Evolutionary conservation across 2,113 vertebrate species (phyloP).

Genomic region (Eleginops maclovinus): DNA sequence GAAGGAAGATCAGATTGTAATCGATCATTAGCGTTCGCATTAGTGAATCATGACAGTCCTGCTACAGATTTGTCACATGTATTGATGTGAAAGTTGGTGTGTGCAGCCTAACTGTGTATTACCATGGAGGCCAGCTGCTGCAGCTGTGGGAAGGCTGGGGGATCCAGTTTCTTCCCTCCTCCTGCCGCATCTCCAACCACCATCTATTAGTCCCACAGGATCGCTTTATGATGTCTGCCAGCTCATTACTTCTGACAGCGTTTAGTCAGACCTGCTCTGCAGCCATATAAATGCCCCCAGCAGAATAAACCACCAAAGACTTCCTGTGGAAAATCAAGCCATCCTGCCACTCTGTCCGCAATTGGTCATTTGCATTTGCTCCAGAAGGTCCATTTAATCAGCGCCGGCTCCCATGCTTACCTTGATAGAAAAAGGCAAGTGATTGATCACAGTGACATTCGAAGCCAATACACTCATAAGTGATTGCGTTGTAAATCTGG

Average conservation of each 20-base stretch:
- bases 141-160: constrained; percentile 53
- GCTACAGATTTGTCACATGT: constrained; percentile 37
- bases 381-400: constrained; percentile 87
- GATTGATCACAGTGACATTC: constrained; percentile 82
- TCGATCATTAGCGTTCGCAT: constrained; percentile 25
- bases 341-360: constrained; percentile 66
- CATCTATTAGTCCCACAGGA: constrained; percentile 82
- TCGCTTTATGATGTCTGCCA: constrained; percentile 86
- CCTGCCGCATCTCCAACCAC: constrained; percentile 78
- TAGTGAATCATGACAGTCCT: constrained; percentile 28
- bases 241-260: constrained; percentile 86
- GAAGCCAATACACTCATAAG: constrained; percentile 83
- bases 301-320: constrained; percentile 80
- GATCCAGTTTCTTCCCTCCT: constrained; percentile 78
- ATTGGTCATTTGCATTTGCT: constrained; percentile 85
- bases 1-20: constrained; percentile 26
- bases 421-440: constrained; percentile 82
- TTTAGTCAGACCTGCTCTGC: constrained; percentile 86
- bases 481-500: constrained; percentile 85
- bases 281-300: constrained; percentile 79
- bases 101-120: constrained; percentile 25
- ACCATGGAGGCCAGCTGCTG: constrained; percentile 62
- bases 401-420: constrained; percentile 73
- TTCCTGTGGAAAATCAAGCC: constrained; percentile 79
- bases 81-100: constrained; percentile 64